Evolutionary conservation across 2,113 vertebrate genomes (phyloP), one percentile per base, ranked within the genome.

Genomic region (Onychorhynchus coronatus): DNA sequence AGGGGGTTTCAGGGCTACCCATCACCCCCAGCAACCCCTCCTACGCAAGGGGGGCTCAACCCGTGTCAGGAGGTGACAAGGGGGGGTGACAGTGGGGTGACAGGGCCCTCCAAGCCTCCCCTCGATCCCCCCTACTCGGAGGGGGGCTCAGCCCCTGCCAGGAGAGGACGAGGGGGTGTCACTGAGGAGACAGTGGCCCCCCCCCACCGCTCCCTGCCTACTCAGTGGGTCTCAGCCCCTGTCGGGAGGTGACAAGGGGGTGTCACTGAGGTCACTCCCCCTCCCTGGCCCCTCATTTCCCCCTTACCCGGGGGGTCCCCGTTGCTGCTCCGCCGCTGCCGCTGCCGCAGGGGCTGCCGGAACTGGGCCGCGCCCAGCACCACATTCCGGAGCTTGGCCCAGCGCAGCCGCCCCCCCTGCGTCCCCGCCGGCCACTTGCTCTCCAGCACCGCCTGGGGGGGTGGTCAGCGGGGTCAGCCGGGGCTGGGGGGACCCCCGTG

Each of bases 331-430:
- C 94, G 89, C 10, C 10, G 61, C 47, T 98, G 96, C 61, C 97
- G 97, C 10, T 98, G 98, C 41, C 96, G 93, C 96, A 99, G 96
- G 56, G 99, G 99, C 96, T 98, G 98, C 42, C 99, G 98, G 95
- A 99, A 99, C 91, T 99, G 99, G 33, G 99, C 99, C 7, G 99
- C 98, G 6, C 99, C 99, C 97, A 99, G 94, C n/a, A 99, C 96
- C 25, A 99, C 99, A 31, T 99, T 99, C 44, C 99, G 98, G 7
- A 99, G 98, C 96, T 99, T 99, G 91, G 99, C 98, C 99, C 99
- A 99, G 86, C 98, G 99, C 84, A 99, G 98, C 8, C 99, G 98
- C 28, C 99, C 99, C 0, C 99, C 98, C 50, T 99, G 98, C n/a
- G 97, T 99, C 62, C 98, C 98, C 5, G 99, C 99, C 0, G 99